Conservation (phyloP, 2,113 vertebrate genomes). For the Pangasianodon hypophthalmus region DNA sequence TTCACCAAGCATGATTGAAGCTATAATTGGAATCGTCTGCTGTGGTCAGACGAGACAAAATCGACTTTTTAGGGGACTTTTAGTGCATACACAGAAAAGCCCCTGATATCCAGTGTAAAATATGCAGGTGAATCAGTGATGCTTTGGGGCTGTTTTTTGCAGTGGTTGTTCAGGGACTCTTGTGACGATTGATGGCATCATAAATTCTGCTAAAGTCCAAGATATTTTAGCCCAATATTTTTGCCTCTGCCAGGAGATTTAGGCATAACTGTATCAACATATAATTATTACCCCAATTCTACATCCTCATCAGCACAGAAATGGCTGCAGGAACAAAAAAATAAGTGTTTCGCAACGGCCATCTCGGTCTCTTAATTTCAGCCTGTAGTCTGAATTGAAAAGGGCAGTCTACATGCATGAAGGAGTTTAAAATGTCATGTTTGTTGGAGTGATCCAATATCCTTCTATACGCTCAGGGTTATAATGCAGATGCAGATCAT, state of each 20-base stretch:
- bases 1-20: slow-evolving; percentile 2
- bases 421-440: neutral
- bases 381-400: neutral
- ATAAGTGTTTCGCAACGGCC: neutral
- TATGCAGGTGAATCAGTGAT: neutral
- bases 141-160: neutral
- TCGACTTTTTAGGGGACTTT: neutral
- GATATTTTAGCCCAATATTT: neutral
- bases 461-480: neutral
- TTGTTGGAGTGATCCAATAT: neutral
- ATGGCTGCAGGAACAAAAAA: neutral
- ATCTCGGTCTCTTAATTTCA: neutral
- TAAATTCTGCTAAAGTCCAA: neutral
- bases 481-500: neutral
- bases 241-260: neutral
- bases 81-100: neutral
- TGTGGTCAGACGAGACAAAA: neutral
- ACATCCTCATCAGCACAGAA: neutral
- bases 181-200: neutral
- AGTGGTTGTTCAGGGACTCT: neutral
- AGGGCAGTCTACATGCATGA: neutral
- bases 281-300: neutral
- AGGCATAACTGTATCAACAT: neutral
- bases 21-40: neutral
- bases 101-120: neutral